Conservation (phyloP, 2,797 vertebrate species). For the Bufotes viridis region DNA sequence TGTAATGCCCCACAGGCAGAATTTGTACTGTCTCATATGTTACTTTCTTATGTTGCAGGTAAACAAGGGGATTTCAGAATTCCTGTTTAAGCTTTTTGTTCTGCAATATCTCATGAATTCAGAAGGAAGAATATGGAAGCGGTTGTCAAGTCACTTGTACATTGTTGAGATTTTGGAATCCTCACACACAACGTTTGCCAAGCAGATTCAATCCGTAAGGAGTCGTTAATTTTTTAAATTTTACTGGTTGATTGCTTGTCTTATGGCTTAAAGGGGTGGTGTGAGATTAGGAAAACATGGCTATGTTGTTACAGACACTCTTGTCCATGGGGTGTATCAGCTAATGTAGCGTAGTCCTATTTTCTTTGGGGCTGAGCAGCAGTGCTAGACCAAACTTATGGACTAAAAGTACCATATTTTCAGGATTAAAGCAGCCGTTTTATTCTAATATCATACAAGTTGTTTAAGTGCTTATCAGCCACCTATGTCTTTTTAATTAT, state of each 20-base stretch:
- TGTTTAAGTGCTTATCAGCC: too few species aligned
- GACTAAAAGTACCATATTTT: too few species aligned
- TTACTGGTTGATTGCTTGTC: not conserved
- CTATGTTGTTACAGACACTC: not conserved
- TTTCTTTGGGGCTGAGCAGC: too few species aligned
- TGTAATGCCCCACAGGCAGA: too few species aligned
- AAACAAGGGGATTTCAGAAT: conserved; percentile 84
- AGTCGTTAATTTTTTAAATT: not conserved
- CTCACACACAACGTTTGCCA: conserved; percentile 62
- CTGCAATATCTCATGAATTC: conserved; percentile 86
- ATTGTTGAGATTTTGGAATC: conserved; percentile 85
- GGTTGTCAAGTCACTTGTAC: conserved; percentile 84
- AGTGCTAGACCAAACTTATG: too few species aligned
- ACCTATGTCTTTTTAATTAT: too few species aligned
- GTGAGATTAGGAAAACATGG: not conserved
- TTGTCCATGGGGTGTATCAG: too few species aligned
- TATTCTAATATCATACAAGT: too few species aligned
- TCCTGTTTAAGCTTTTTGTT: conserved; percentile 92
- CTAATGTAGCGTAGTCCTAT: too few species aligned
- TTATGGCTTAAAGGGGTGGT: not conserved
- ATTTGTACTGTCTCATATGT: not conserved
- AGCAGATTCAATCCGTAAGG: conserved; percentile 66
- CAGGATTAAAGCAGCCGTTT: too few species aligned
- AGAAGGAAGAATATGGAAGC: conserved; percentile 89
- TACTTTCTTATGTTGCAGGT: conserved; percentile 75